These are phyloP conservation scores for Syrista parreyssii DNA, from an alignment of 2,888 invertebrate species.

Conservation along the genomic window DNA sequence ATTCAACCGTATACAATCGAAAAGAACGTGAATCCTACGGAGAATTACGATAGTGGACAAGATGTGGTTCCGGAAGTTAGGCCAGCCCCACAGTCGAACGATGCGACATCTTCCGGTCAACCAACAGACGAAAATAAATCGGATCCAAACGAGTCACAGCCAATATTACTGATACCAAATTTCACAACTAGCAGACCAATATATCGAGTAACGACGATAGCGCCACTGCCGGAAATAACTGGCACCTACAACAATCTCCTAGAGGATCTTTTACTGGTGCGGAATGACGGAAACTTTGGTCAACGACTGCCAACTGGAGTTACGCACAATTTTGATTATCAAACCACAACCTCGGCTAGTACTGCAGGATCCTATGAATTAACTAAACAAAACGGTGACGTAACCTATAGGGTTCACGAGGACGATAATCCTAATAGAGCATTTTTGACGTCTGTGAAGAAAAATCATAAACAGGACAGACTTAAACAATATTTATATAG, in stretches of 20 bases:
- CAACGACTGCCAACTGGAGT: slow-evolving; percentile 22
- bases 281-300: slow-evolving; percentile 46
- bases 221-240: background rate
- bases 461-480: slow-evolving; percentile 5
- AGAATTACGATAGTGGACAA: background rate
- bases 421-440: slow-evolving; percentile 7
- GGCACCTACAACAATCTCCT: too few species aligned
- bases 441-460: slow-evolving; percentile 12
- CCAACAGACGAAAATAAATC: background rate
- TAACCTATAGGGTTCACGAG: slow-evolving; percentile 6
- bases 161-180: background rate
- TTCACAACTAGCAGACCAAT: background rate
- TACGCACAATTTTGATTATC: too few species aligned
- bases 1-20: slow-evolving; percentile 34
- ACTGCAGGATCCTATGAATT: background rate
- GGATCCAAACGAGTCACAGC: background rate
- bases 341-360: background rate
- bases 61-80: background rate
- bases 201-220: slow-evolving; percentile 1
- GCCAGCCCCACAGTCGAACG: background rate
- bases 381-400: slow-evolving; percentile 18
- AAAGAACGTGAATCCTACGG: background rate
- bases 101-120: background rate
- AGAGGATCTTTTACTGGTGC: slow-evolving; percentile 28
- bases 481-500: slow-evolving; percentile 8